Conservation (phyloP, 2,113 vertebrate genomes). For the Notiomystis cincta region DNA sequence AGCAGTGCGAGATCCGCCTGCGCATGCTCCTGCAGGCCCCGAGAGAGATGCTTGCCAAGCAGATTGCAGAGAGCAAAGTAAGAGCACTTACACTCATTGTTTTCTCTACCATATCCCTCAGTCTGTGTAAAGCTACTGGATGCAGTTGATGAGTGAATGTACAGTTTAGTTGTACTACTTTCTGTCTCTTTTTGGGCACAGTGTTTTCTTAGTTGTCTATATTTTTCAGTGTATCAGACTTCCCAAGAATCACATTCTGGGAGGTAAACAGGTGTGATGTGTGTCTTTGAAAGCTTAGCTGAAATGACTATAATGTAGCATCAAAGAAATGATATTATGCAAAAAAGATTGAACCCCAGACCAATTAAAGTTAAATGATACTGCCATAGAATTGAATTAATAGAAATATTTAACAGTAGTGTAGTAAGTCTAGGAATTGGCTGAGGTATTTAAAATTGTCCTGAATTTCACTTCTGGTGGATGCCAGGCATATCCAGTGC, state of each 20-base stretch:
- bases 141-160: not conserved
- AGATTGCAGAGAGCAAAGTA: constrained; percentile 89
- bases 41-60: constrained; percentile 81
- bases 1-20: constrained; percentile 80
- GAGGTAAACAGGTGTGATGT: not conserved
- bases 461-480: not conserved
- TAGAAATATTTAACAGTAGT: not conserved
- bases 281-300: not conserved
- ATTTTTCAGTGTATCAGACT: not conserved
- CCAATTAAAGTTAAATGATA: not conserved
- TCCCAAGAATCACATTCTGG: not conserved
- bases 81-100: not conserved
- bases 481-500: not conserved
- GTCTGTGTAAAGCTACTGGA: not conserved
- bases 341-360: not conserved
- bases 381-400: not conserved
- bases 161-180: not conserved
- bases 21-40: constrained; percentile 79
- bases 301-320: not conserved
- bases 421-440: not conserved
- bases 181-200: not conserved
- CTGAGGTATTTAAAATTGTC: not conserved
- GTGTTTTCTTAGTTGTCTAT: not conserved
- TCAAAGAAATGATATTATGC: not conserved
- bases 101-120: too few species aligned